These are phyloP conservation scores for Falco cherrug DNA, from an alignment of 2,797 vertebrate genomes.

Conservation along the genomic window DNA sequence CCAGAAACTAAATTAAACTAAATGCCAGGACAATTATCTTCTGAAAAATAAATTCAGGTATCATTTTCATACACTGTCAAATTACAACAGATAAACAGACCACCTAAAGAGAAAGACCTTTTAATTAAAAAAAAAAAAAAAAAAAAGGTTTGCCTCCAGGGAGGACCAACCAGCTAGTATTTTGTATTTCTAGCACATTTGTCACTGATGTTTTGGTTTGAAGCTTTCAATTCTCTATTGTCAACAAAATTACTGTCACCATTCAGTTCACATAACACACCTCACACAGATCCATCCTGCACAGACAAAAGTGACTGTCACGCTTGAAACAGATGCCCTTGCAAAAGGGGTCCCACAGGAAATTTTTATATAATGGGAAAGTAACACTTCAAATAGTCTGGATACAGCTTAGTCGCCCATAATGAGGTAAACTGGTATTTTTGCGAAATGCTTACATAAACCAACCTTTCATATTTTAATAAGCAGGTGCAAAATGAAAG, in stretches of 20 bases:
- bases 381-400: background rate
- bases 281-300: background rate
- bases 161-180: background rate
- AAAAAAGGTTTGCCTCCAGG: background rate
- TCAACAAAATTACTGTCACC: background rate
- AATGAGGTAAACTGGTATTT: background rate
- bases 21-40: background rate
- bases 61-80: background rate
- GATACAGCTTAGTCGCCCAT: background rate
- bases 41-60: background rate
- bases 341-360: background rate
- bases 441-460: background rate
- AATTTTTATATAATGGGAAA: background rate
- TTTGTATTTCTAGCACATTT: constrained; percentile 10
- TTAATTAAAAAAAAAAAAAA: background rate
- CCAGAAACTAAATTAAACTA: background rate
- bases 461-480: constrained; percentile 52
- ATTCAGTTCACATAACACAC: background rate
- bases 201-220: background rate
- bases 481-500: constrained; percentile 45
- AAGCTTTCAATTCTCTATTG: background rate
- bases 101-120: background rate
- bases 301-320: background rate
- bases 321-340: background rate
- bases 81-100: background rate